Conservation (phyloP, 2,113 vertebrate genomes). For the Raja brachyura region DNA sequence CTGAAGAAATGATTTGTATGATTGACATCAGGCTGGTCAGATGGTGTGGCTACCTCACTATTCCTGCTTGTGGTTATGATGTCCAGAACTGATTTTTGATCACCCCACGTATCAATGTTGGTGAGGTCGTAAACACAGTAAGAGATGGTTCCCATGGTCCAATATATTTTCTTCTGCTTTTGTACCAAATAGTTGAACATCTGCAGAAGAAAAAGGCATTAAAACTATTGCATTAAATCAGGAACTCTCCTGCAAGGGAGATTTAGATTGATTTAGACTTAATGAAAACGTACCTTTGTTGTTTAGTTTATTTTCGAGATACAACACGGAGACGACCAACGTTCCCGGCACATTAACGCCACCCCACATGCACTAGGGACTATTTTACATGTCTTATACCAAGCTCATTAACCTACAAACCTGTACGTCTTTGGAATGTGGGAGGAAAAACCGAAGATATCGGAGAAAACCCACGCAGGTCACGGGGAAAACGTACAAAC, state of each 20-base stretch:
- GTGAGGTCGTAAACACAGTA: constrained; percentile 11
- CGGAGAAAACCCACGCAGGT: too few species aligned
- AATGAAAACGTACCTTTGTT: neutral
- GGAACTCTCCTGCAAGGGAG: neutral
- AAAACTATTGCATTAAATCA: neutral
- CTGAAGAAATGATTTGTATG: neutral
- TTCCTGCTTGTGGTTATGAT: constrained; percentile 41
- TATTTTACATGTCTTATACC: too few species aligned
- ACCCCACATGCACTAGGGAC: too few species aligned
- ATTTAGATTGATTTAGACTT: neutral
- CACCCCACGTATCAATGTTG: constrained; percentile 13
- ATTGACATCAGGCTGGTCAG: neutral
- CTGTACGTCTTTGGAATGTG: too few species aligned
- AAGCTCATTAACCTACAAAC: too few species aligned
- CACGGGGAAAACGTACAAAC: too few species aligned
- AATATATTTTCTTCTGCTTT: constrained; percentile 42
- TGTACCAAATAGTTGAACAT: constrained; percentile 39
- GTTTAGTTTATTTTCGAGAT: neutral
- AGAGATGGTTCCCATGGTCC: constrained; percentile 37
- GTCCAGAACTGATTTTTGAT: constrained; percentile 38
- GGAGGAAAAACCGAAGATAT: too few species aligned
- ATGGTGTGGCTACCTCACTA: neutral
- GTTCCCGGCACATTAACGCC: too few species aligned
- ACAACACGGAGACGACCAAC: too few species aligned
- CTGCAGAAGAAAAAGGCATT: neutral